These are phyloP conservation scores for Coreoperca whiteheadi DNA, from an alignment of 2,113 vertebrate genomes.

Conservation along the genomic window DNA sequence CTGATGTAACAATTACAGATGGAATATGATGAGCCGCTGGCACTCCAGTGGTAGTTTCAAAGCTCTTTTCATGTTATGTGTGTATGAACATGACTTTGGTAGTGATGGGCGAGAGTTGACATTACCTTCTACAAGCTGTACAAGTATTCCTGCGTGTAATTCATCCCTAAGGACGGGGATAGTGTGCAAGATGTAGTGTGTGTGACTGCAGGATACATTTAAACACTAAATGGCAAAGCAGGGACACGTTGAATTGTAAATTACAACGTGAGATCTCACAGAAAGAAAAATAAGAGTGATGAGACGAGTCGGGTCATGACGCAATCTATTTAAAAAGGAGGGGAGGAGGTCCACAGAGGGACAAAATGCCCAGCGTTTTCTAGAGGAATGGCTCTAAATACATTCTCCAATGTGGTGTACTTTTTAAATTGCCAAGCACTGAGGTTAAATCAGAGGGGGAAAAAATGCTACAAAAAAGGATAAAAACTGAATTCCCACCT, in stretches of 20 bases:
- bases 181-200: neutral
- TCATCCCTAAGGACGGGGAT: neutral
- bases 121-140: conserved; percentile 9
- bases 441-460: conserved; percentile 28
- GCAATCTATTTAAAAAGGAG: conserved; percentile 17
- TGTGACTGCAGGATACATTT: neutral
- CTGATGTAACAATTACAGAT: conserved; percentile 49
- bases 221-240: neutral
- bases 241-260: conserved; percentile 10
- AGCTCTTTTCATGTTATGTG: neutral
- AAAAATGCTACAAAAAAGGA: conserved; percentile 1
- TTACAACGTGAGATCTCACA: neutral
- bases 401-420: conserved; percentile 6
- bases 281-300: neutral
- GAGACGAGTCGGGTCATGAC: neutral
- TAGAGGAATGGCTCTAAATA: conserved; percentile 1
- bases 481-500: conserved; percentile 24
- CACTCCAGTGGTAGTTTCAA: neutral
- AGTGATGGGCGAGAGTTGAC: neutral
- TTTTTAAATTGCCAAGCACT: conserved; percentile 44
- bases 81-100: neutral
- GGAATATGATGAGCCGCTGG: conserved; percentile 19
- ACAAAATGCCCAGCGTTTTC: neutral
- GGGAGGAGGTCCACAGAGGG: neutral
- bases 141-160: neutral